Percentiles rank a stretch among this genome's conserved stretches.
phyloP scores from a whole-genome alignment of 1,140 invertebrate genomes.

The Drosophila lacertosa region DNA sequence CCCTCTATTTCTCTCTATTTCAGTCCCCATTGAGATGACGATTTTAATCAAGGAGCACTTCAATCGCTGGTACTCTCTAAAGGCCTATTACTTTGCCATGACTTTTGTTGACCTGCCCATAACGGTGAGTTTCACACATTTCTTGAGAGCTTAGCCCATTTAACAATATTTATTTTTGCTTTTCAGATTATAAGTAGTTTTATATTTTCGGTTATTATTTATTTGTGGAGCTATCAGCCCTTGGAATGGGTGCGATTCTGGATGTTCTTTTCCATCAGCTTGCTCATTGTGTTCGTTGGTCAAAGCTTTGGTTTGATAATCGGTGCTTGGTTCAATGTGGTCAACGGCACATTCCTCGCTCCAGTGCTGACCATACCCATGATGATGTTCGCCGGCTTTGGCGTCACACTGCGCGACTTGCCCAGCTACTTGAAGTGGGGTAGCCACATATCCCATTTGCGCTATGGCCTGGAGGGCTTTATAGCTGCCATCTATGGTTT shows the following conservation, averaged over 20 bases:
- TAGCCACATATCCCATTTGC: constrained; percentile 93
- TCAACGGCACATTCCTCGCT: constrained; percentile 93
- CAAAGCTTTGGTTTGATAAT: constrained; percentile 95
- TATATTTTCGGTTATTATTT: constrained; percentile 92
- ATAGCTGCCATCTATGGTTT: constrained; percentile 93
- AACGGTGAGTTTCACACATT: constrained; percentile 85
- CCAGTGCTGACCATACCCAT: constrained; percentile 91
- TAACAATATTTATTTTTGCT: constrained; percentile 70
- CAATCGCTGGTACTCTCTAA: constrained; percentile 98
- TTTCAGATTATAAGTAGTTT: constrained; percentile 89
- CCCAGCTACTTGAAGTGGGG: constrained; percentile 94
- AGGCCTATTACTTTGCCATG: constrained; percentile 94
- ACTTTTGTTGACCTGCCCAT: constrained; percentile 93
- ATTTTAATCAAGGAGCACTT: constrained; percentile 97
- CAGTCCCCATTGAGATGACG: constrained; percentile 93
- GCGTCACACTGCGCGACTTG: constrained; percentile 90
- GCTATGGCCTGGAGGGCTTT: constrained; percentile 94
- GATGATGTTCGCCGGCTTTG: constrained; percentile 95
- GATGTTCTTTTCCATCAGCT: constrained; percentile 92
- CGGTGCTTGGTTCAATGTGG: constrained; percentile 92
- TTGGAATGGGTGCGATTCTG: constrained; percentile 89
- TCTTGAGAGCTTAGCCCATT: not conserved
- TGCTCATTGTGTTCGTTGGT: constrained; percentile 93
- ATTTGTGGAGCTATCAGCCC: constrained; percentile 94
- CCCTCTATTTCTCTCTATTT: constrained; percentile 86